Percentiles rank a stretch among this genome's conserved stretches.
These are phyloP conservation scores for Sycobia sp. DNA, from an alignment of 1,140 invertebrate genomes.

Conservation along the genomic window DNA sequence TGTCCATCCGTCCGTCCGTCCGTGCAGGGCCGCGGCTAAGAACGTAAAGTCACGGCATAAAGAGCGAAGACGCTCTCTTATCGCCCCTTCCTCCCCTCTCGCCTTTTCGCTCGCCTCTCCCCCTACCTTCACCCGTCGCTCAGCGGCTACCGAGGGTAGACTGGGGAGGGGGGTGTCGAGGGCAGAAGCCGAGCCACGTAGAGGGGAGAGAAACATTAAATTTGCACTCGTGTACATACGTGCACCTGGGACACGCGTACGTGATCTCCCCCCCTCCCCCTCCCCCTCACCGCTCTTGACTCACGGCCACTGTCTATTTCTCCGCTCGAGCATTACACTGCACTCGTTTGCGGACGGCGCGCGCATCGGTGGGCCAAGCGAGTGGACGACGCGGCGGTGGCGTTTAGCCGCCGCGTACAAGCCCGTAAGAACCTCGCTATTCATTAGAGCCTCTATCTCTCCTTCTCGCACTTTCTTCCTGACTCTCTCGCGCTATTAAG, in stretches of 20 bases:
- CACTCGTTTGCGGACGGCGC: too few species aligned
- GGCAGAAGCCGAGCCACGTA: background rate
- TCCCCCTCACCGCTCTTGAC: too few species aligned
- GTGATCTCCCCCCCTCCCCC: too few species aligned
- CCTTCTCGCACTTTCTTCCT: too few species aligned
- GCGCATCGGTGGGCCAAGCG: too few species aligned
- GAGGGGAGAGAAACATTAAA: background rate
- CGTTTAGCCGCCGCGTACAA: too few species aligned
- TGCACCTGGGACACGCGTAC: too few species aligned
- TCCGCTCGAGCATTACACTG: too few species aligned
- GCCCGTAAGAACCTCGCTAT: constrained; percentile 29
- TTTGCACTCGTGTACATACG: background rate
- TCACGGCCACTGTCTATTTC: too few species aligned
- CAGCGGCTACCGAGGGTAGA: background rate
- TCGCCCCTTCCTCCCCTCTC: constrained; percentile 23
- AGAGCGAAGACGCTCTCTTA: constrained; percentile 19
- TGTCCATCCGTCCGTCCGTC: too few species aligned
- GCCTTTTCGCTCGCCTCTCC: constrained; percentile 8
- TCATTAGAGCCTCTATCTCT: constrained; percentile 25
- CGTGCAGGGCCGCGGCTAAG: too few species aligned
- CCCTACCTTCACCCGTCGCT: background rate
- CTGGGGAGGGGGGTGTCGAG: background rate
- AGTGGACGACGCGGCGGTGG: too few species aligned
- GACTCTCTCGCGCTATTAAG: constrained; percentile 33
- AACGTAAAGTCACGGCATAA: constrained; percentile 19